A percentile compares a stretch with the other conserved stretches of the same genome.
phyloP scores from a whole-genome alignment of 2,888 invertebrate species.

The Drosophila mimica region DNA sequence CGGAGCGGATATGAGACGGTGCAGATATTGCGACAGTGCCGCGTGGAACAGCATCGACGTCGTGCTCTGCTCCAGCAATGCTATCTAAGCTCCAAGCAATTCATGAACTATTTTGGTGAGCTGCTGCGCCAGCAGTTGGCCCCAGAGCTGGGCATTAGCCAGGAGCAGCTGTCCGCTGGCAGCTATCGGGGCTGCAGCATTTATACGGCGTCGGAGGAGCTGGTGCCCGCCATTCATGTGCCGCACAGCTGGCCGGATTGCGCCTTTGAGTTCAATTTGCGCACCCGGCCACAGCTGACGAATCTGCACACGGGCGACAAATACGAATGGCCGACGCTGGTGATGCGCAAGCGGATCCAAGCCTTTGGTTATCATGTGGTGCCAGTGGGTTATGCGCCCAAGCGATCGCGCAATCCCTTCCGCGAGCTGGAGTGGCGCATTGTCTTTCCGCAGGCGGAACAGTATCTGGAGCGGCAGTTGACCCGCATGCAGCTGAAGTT shows the following conservation, averaged over 20 bases:
- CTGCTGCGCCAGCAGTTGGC: constrained; percentile 88
- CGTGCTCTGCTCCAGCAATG: constrained; percentile 70
- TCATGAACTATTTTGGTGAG: constrained; percentile 89
- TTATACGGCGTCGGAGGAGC: constrained; percentile 88
- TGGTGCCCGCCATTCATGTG: constrained; percentile 88
- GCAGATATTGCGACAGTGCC: constrained; percentile 68
- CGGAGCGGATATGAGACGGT: constrained; percentile 73
- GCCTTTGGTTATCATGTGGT: constrained; percentile 89
- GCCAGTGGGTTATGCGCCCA: constrained; percentile 89
- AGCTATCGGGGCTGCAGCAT: constrained; percentile 89
- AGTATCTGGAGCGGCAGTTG: constrained; percentile 90
- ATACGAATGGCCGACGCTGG: constrained; percentile 89
- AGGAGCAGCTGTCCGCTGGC: constrained; percentile 86
- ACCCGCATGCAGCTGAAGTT: constrained; percentile 90
- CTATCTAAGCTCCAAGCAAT: constrained; percentile 88
- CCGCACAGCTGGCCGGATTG: constrained; percentile 88
- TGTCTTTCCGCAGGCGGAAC: constrained; percentile 91
- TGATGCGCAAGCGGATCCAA: constrained; percentile 88
- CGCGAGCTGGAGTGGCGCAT: constrained; percentile 92
- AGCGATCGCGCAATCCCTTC: constrained; percentile 87
- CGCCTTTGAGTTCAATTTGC: constrained; percentile 89
- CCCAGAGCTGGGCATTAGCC: constrained; percentile 86
- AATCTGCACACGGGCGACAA: constrained; percentile 87
- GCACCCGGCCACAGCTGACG: constrained; percentile 87
- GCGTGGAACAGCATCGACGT: constrained; percentile 67